Percentiles rank a stretch among this genome's conserved stretches.
Conservation (phyloP, 1,140 invertebrate genomes). For the Thalassaphorura encarpata region DNA sequence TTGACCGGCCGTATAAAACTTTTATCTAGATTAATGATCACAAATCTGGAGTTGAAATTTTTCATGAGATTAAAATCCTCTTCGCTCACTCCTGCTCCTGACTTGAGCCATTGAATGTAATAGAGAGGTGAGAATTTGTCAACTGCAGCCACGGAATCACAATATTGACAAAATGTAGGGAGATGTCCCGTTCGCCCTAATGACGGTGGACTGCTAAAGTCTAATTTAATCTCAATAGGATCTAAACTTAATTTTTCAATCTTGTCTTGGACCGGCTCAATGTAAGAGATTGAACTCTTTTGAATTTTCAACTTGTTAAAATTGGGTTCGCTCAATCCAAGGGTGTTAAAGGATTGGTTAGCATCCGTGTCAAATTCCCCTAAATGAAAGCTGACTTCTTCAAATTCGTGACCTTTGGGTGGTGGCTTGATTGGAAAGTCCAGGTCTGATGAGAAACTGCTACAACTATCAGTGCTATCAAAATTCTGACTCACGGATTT, state of each 20-base stretch:
- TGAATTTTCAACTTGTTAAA: conserved; percentile 10
- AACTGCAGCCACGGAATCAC: conserved; percentile 10
- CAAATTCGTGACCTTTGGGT: not conserved
- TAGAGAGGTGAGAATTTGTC: conserved; percentile 20
- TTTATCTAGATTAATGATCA: conserved; percentile 5
- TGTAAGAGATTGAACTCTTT: not conserved
- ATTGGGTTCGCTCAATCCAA: conserved; percentile 21
- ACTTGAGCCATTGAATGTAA: conserved; percentile 18
- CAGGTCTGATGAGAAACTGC: not conserved
- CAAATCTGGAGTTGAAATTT: not conserved
- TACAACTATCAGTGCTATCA: conserved; percentile 8
- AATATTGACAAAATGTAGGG: conserved; percentile 9
- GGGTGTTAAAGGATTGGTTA: conserved; percentile 23
- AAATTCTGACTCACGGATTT: conserved; percentile 6
- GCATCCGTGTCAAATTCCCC: conserved; percentile 18
- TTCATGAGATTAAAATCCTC: conserved; percentile 6
- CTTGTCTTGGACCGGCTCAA: not conserved
- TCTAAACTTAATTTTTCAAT: not conserved
- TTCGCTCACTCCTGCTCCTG: conserved; percentile 1
- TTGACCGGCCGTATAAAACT: conserved; percentile 6
- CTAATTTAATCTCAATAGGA: conserved; percentile 4
- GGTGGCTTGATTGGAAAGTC: not conserved
- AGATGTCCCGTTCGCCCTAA: not conserved
- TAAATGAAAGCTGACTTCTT: conserved; percentile 25
- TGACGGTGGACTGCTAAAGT: not conserved